Base-by-base conservation (phyloP, 92 coral and sea anemone species). In the Heliopora coerulea region DNA sequence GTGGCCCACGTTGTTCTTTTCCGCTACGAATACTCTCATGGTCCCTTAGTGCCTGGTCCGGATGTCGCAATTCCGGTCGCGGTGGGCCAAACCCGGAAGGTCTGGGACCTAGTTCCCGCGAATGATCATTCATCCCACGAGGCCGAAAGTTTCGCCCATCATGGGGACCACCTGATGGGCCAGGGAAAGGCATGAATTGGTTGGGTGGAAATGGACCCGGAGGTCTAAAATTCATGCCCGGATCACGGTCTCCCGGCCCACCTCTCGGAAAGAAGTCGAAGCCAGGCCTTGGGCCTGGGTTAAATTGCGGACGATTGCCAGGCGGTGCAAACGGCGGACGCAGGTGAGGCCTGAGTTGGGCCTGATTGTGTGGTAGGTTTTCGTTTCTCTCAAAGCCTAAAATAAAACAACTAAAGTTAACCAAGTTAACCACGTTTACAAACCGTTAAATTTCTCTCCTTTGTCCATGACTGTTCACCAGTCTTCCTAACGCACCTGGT, bases 111-210 rank as follows among this genome's bases (percentile, higher is more conserved):
- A 65, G 49, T 13, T 74, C 50, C 35, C 72, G 29, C 33, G 61
- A 31, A 11, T 56, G 61, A 29, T 70, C 63, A 20, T 50, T 70
- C 50, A 70, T 54, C 32, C 46, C 8, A 31, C 63, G 77, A 50
- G 75, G 60, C 31, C 48, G 39, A 54, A 70, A 70, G 49, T 52
- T 70, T 3, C 49, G 63, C 8, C 58, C 33, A 26, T 33, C 74
- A 3, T 27, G 49, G 5, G 77, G 52, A 17, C 63, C 46, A 14
- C 84, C 85, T 24, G 69, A 83, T 65, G 81, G 80, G 54, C 93
- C 83, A 56, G 81, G 86, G 41, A 74, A 74, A 44, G 73, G 81
- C 54, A 30, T 48, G 57, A 49, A 72, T 20, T 78, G 69, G 13
- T 56, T 73, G 32, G 82, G 52, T 57, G 42, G 82, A 52, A 70